These are phyloP conservation scores for Aselliscus stoliczkanus DNA, from an alignment of 2,797 vertebrate genomes.

Conservation along the genomic window DNA sequence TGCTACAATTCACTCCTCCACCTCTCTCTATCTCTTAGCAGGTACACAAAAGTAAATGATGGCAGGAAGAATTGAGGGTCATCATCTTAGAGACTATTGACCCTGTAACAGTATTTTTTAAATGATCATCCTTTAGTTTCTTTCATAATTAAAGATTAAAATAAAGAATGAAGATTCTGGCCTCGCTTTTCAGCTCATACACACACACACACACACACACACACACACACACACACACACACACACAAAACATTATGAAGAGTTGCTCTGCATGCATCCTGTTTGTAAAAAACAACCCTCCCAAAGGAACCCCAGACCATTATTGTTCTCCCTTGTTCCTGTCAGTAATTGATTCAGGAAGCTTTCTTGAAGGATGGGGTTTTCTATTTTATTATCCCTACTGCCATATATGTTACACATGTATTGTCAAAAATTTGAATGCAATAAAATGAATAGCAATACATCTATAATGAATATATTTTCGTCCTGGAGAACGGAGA, in stretches of 20 bases:
- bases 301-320: neutral
- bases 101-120: neutral
- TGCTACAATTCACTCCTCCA: neutral
- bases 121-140: neutral
- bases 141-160: neutral
- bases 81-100: neutral
- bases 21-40: neutral
- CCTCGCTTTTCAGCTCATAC: neutral
- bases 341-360: conserved; percentile 4
- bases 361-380: neutral
- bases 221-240: too few species aligned
- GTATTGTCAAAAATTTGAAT: conserved; percentile 29
- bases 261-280: neutral
- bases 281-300: neutral
- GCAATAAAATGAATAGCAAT: neutral
- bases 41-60: neutral
- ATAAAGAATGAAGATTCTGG: neutral
- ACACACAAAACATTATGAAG: neutral
- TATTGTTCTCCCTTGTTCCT: neutral
- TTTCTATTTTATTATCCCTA: conserved; percentile 26
- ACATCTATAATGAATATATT: conserved; percentile 4
- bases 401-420: neutral
- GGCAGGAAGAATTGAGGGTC: neutral
- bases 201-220: neutral
- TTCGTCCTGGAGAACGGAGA: neutral